Conservation (phyloP, 2,888 invertebrate genomes). For the Tipula unca region DNA sequence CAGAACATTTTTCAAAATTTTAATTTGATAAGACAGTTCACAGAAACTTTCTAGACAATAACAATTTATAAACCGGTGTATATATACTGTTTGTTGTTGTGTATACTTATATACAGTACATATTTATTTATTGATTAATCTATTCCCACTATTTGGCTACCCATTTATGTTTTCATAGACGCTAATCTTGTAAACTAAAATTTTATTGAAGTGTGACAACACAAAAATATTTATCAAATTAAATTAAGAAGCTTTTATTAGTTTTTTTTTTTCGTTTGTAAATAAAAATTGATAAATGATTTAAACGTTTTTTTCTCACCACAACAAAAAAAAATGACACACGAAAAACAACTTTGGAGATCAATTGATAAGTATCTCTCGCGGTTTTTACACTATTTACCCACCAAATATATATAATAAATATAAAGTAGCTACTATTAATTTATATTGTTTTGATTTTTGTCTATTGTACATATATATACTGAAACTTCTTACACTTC, state of each 20-base stretch:
- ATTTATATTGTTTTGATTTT: constrained; percentile 9
- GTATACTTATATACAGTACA: no score
- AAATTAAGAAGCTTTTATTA: constrained; percentile 1
- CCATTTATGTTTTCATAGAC: neutral
- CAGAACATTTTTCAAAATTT: neutral
- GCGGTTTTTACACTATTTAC: neutral
- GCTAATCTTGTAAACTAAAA: constrained; percentile 14
- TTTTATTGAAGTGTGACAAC: constrained; percentile 8
- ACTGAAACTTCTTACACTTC: neutral
- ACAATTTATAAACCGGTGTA: neutral
- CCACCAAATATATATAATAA: neutral
- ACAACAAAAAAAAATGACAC: neutral
- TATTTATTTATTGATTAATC: constrained; percentile 14
- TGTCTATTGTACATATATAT: neutral
- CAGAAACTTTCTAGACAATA: neutral
- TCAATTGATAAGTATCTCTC: constrained; percentile 8
- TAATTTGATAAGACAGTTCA: constrained; percentile 4
- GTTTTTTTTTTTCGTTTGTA: neutral
- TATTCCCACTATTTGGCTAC: neutral
- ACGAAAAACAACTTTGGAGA: neutral
- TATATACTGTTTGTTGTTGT: neutral
- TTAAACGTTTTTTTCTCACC: neutral
- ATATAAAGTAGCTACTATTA: neutral
- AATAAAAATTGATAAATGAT: neutral
- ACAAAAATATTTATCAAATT: neutral